These are phyloP conservation scores for Vollenhovia emeryi DNA, from an alignment of 1,140 invertebrate species.

Conservation along the genomic window DNA sequence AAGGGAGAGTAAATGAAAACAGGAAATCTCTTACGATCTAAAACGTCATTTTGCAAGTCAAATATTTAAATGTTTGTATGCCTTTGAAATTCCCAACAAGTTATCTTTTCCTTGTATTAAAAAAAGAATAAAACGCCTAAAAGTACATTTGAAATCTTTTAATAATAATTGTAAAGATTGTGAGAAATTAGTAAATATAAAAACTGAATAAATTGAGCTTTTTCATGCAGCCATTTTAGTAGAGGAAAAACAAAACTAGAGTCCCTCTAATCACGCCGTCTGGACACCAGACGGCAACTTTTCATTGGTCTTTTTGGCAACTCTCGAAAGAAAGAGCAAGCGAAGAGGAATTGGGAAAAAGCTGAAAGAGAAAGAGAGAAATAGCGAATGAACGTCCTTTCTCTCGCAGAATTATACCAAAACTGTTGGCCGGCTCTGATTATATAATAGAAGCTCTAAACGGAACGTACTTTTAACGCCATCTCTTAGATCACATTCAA, in stretches of 20 bases:
- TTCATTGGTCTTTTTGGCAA: no score
- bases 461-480: conserved; percentile 11
- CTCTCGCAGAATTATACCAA: no score
- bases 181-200: background rate
- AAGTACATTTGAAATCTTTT: background rate
- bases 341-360: no score
- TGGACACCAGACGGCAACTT: no score
- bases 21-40: background rate
- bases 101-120: background rate
- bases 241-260: background rate
- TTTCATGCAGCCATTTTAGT: background rate
- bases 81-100: background rate
- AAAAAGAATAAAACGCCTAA: background rate
- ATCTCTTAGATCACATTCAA: conserved; percentile 19
- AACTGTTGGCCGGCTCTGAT: no score
- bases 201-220: background rate
- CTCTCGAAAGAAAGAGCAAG: no score
- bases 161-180: background rate
- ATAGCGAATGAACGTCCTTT: no score
- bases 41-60: background rate
- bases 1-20: background rate
- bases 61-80: background rate
- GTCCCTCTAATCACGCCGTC: no score
- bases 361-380: no score
- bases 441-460: no score